A percentile compares a stretch with the other conserved stretches of the same genome.
phyloP scores from a whole-genome alignment of 2,888 invertebrate genomes.

The Ceraclea dissimilis region DNA sequence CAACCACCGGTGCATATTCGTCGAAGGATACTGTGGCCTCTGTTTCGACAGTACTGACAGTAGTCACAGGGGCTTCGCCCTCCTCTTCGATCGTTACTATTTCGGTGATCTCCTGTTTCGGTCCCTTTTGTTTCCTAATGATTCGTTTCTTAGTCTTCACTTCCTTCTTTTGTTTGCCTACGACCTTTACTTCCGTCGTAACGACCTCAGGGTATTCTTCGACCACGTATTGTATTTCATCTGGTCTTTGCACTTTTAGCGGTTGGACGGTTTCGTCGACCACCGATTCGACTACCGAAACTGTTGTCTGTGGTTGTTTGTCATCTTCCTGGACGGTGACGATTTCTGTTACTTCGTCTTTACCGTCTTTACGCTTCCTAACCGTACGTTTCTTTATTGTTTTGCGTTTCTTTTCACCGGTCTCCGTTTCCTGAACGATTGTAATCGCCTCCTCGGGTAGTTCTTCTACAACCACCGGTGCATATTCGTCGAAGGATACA shows the following conservation, averaged over 20 bases:
- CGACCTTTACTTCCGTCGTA: neutral
- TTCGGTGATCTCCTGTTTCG: neutral
- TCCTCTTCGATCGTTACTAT: neutral
- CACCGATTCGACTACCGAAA: slow-evolving; percentile 27
- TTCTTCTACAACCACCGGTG: slow-evolving; percentile 29
- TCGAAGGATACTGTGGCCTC: slow-evolving; percentile 27
- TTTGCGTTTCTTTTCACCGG: slow-evolving; percentile 29
- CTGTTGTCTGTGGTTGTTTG: slow-evolving; percentile 26
- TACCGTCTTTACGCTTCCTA: slow-evolving; percentile 26
- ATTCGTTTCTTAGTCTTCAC: neutral
- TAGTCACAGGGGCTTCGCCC: neutral
- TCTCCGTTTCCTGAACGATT: slow-evolving; percentile 28
- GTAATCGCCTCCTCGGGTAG: slow-evolving; percentile 39
- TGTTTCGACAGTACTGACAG: slow-evolving; percentile 1
- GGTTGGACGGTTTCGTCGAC: slow-evolving; percentile 30
- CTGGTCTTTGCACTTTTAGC: neutral
- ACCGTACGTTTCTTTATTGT: slow-evolving; percentile 28
- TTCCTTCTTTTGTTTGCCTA: neutral
- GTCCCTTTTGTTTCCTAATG: neutral
- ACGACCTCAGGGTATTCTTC: neutral
- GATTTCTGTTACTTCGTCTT: slow-evolving; percentile 29
- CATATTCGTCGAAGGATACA: slow-evolving; percentile 21
- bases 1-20: slow-evolving; percentile 22
- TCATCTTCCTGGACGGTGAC: slow-evolving; percentile 19
- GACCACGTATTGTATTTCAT: neutral